Conservation (phyloP, 1,140 invertebrate genomes). For the Pentalonia nigronervosa region DNA sequence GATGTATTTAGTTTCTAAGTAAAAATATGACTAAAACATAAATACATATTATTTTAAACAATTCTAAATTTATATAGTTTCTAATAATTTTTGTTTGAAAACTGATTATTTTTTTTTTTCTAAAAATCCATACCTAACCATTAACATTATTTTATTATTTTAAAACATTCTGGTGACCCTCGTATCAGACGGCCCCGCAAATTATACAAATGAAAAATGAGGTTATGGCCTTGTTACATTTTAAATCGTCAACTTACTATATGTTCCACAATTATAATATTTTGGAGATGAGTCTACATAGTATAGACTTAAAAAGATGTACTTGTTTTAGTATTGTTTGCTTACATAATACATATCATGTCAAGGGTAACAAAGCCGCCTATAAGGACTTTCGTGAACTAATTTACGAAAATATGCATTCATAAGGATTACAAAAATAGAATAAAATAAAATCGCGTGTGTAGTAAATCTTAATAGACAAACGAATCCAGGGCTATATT, state of each 20-base stretch:
- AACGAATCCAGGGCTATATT: constrained; percentile 29
- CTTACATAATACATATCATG: background rate
- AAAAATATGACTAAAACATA: background rate
- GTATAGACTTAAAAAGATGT: constrained; percentile 11
- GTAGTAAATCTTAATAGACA: background rate
- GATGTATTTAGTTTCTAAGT: background rate
- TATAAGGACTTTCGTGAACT: constrained; percentile 23
- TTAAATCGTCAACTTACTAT: constrained; percentile 46
- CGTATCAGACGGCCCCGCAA: constrained; percentile 36
- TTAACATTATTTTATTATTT: constrained; percentile 23
- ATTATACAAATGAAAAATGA: constrained; percentile 57
- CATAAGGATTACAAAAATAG: background rate
- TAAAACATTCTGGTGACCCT: constrained; percentile 49
- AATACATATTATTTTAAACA: background rate
- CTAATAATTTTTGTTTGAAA: background rate
- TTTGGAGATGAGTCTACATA: constrained; percentile 3
- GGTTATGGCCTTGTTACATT: constrained; percentile 57
- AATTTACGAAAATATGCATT: constrained; percentile 46
- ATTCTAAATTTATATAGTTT: background rate
- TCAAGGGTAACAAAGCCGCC: constrained; percentile 44
- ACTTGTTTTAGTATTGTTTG: constrained; percentile 36
- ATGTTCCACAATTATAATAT: constrained; percentile 36
- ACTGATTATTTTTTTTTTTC: background rate
- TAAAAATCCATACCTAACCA: background rate
- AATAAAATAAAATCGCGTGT: background rate